Evolutionary conservation across 2,797 vertebrate genomes (phyloP).

Genomic region (Triplophysa bombifrons): DNA sequence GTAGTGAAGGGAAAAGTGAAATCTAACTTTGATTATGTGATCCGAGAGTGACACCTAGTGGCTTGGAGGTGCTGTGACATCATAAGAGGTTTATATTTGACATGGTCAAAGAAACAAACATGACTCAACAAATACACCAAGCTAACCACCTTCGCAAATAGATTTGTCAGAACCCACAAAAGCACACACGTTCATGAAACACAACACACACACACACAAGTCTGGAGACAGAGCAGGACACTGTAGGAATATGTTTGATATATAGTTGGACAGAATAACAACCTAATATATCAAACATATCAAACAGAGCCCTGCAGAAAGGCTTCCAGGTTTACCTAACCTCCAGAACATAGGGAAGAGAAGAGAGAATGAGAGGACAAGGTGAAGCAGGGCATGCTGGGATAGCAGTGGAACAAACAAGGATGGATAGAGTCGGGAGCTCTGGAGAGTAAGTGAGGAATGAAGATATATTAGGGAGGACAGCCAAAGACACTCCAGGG

Average conservation of each 20-base stretch:
- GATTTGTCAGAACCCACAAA: conserved; percentile 48
- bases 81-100: conserved; percentile 43
- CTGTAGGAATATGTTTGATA: conserved; percentile 99
- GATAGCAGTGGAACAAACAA: conserved; percentile 43
- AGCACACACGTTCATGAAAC: conserved; percentile 33
- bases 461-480: neutral
- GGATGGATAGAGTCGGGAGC: conserved; percentile 5
- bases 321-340: conserved; percentile 88
- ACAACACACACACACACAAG: conserved; percentile 77
- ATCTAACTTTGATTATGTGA: neutral
- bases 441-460: conserved; percentile 20
- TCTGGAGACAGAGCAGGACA: conserved; percentile 96
- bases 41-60: conserved; percentile 52
- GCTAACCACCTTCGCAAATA: conserved; percentile 35
- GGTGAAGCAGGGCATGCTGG: conserved; percentile 30
- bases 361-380: conserved; percentile 56
- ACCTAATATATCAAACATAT: conserved; percentile 99
- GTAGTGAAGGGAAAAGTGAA: conserved; percentile 21
- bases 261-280: conserved; percentile 99
- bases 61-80: conserved; percentile 48
- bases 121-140: conserved; percentile 25
- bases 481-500: neutral
- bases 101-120: conserved; percentile 11
- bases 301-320: conserved; percentile 99
- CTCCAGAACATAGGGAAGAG: conserved; percentile 65